phyloP scores from a whole-genome alignment of 2,888 invertebrate species.

The Ellobium chinense region DNA sequence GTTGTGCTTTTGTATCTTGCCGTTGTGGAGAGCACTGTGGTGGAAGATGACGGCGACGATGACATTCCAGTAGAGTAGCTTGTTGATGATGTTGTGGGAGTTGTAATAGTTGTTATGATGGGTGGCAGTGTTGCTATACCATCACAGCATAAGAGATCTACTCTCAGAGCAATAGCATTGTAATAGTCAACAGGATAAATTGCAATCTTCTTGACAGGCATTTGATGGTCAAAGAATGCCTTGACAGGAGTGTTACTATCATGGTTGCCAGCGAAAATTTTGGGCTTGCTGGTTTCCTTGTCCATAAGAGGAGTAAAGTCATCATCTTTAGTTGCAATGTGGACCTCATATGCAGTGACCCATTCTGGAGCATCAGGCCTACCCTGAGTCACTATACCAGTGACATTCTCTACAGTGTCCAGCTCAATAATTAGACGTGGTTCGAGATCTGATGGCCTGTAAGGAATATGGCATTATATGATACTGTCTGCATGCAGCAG shows the following conservation, averaged over 20 bases:
- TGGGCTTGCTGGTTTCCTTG: not conserved
- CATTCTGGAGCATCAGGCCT: conserved; percentile 35
- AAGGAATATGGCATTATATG: no score
- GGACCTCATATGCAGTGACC: conserved; percentile 39
- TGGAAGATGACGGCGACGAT: no score
- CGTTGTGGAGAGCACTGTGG: no score
- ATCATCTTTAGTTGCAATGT: conserved; percentile 15
- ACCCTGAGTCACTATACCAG: conserved; percentile 46
- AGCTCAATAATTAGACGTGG: conserved; percentile 34
- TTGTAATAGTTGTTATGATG: not conserved
- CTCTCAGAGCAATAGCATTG: conserved; percentile 56
- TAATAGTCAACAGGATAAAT: conserved; percentile 59
- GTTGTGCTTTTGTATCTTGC: no score
- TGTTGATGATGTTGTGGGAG: not conserved
- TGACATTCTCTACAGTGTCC: not conserved
- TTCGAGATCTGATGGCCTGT: not conserved
- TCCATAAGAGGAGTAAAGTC: conserved; percentile 12
- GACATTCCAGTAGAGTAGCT: no score
- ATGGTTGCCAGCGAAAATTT: conserved; percentile 38
- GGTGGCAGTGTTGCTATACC: not conserved
- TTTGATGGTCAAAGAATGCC: conserved; percentile 54
- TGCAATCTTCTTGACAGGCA: conserved; percentile 56
- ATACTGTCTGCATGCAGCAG: no score
- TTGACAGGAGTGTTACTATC: conserved; percentile 30
- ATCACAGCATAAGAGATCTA: conserved; percentile 60